Percentiles rank a stretch among this genome's conserved stretches.
Conservation (phyloP, 35 echinoderm and acorn worm genomes). For the Ophiothrix spiculata region DNA sequence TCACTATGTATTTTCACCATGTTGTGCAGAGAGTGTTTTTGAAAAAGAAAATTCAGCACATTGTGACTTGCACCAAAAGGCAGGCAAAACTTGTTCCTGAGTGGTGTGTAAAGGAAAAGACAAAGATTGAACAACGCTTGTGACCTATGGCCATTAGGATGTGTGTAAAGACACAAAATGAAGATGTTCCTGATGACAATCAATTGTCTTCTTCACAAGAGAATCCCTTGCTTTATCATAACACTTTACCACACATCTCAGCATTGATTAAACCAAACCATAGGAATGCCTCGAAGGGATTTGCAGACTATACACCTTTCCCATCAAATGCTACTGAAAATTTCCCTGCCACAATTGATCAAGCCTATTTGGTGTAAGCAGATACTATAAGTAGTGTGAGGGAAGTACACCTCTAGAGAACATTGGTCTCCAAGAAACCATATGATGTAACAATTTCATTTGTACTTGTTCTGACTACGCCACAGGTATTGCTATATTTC, state of each 20-base stretch:
- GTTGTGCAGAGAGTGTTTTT: too few relatives aligned
- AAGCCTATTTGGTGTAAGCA: neutral
- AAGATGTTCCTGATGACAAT: neutral
- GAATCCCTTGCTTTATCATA: neutral
- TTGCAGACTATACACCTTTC: neutral
- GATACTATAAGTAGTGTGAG: neutral
- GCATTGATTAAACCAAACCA: too few relatives aligned
- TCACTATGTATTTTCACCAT: too few relatives aligned
- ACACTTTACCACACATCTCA: neutral
- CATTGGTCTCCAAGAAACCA: neutral
- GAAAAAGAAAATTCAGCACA: too few relatives aligned
- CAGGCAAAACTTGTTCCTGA: too few relatives aligned
- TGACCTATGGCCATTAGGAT: slow-evolving; percentile 10
- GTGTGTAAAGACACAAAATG: neutral
- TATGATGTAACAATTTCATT: neutral
- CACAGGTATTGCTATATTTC: neutral
- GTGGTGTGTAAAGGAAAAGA: neutral
- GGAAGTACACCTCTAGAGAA: neutral
- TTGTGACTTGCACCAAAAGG: too few relatives aligned
- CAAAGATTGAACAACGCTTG: neutral
- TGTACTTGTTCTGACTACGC: neutral
- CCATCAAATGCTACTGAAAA: neutral
- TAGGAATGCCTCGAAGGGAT: neutral
- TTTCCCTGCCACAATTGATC: neutral
- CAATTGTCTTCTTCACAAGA: neutral